phyloP scores from a whole-genome alignment of 2,113 vertebrate species.

The Stercorarius parasiticus region DNA sequence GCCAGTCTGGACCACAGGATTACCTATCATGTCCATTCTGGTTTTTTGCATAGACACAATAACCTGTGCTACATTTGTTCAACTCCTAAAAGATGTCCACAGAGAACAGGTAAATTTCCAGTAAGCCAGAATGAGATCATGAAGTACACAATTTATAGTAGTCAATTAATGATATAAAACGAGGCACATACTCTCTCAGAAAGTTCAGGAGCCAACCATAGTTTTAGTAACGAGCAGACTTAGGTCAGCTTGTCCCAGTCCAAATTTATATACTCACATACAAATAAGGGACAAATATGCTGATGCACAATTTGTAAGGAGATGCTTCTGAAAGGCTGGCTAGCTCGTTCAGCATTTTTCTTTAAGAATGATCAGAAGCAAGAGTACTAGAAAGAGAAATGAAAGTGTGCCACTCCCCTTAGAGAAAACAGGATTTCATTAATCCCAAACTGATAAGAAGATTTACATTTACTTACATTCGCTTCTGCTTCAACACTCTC shows the following conservation, averaged over 20 bases:
- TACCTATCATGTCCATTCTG: not conserved
- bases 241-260: not conserved
- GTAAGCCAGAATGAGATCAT: not conserved
- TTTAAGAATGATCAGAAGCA: not conserved
- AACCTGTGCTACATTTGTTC: not conserved
- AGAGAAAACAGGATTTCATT: not conserved
- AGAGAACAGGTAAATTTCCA: not conserved
- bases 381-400: not conserved
- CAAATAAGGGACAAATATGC: not conserved
- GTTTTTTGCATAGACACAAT: not conserved
- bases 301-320: not conserved
- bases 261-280: not conserved
- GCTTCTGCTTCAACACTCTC: constrained; percentile 96
- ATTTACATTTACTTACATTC: constrained; percentile 82
- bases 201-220: not conserved
- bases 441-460: not conserved
- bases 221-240: not conserved
- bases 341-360: not conserved
- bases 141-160: not conserved
- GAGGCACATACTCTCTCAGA: not conserved
- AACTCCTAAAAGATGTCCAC: not conserved
- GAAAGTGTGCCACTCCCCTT: fast-evolving
- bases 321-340: not conserved
- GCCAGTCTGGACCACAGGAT: not conserved
- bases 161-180: not conserved